Base-by-base conservation (phyloP, 2,113 vertebrate genomes). In the Marcusenius ussheri region DNA sequence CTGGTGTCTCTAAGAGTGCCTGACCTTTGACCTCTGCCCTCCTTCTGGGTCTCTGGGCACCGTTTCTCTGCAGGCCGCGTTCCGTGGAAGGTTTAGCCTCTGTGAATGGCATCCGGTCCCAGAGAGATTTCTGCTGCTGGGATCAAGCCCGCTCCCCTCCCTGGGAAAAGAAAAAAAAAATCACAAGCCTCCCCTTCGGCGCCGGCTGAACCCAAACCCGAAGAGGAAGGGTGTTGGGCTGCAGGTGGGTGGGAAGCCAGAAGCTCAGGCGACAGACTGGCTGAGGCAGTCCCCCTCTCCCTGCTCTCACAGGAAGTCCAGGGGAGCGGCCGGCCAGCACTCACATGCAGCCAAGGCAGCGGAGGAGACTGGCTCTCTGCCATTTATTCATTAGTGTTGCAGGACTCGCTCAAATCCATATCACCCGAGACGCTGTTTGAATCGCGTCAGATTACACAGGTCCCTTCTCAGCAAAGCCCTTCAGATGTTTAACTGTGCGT, bases 141-240 rank as follows among this genome's bases (percentile, higher is more conserved):
- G 15, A 47, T 31, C 45, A 53, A 87, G 85, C 85, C 50, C 1
- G 2, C 7, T 49, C 49, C 50, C 49, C 35, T 39, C 50, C 49
- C 15, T 35, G 47, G 50, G 85, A 80, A 80, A 80, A 80, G 46
- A 46, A 6, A 31, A 27, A 62, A 70, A 70, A 70, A 31, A 50
- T 31, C 21, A 24, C 5, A 2, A 17, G 9, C 35, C 45, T 53
- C n/a, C 35, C 50, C 2, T 5, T 88, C 9, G 17, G 53, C 19
- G 31, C 10, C 10, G 35, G 87, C 19, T 35, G 27, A 45, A 66
- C 19, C 27, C 86, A 50, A 42, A 51, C 9, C 42, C 58, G 6
- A 19, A 74, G 62, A 89, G 88, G 66, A 89, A 89, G 74, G 88
- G 47, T 89, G 88, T 89, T 42, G 46, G 74, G 45, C 24, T 47